These are phyloP conservation scores for Pollenia amentaria DNA, from an alignment of 2,888 invertebrate species.

Conservation along the genomic window DNA sequence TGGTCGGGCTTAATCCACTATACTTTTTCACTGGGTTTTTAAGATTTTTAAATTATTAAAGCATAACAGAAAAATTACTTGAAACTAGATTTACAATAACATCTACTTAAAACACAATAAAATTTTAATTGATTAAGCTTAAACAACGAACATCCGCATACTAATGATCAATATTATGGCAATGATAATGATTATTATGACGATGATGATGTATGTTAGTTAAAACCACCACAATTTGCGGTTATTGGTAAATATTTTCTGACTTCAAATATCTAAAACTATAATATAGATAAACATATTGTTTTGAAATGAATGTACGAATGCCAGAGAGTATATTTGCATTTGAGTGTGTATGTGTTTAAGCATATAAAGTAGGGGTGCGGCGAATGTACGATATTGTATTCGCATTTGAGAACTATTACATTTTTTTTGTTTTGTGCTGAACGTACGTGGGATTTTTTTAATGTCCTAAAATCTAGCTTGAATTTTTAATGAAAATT, in stretches of 20 bases:
- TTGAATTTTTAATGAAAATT: too few relatives aligned
- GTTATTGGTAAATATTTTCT: slow-evolving; percentile 56
- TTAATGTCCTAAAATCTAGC: too few relatives aligned
- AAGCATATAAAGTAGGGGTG: not conserved
- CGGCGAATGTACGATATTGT: too few relatives aligned
- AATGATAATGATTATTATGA: slow-evolving; percentile 3
- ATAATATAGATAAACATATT: slow-evolving; percentile 24
- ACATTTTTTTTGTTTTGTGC: too few relatives aligned
- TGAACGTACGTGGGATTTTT: too few relatives aligned
- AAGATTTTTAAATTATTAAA: too few relatives aligned
- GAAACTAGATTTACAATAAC: too few relatives aligned
- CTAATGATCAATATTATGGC: not conserved
- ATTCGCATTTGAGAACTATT: too few relatives aligned
- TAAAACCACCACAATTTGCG: slow-evolving; percentile 65
- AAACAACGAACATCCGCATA: not conserved
- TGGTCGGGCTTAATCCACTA: too few relatives aligned
- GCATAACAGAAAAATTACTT: too few relatives aligned
- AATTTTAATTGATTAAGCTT: not conserved
- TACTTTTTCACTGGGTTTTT: too few relatives aligned
- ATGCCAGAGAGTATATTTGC: not conserved
- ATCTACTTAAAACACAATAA: not conserved
- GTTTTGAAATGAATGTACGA: slow-evolving; percentile 25
- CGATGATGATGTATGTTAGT: slow-evolving; percentile 35
- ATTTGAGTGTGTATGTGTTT: not conserved
- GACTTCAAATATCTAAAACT: not conserved